Percentiles rank a stretch among this genome's conserved stretches.
Evolutionary conservation across 2,888 invertebrate genomes (phyloP).

Genomic region (Aspidiotus rigidus): DNA sequence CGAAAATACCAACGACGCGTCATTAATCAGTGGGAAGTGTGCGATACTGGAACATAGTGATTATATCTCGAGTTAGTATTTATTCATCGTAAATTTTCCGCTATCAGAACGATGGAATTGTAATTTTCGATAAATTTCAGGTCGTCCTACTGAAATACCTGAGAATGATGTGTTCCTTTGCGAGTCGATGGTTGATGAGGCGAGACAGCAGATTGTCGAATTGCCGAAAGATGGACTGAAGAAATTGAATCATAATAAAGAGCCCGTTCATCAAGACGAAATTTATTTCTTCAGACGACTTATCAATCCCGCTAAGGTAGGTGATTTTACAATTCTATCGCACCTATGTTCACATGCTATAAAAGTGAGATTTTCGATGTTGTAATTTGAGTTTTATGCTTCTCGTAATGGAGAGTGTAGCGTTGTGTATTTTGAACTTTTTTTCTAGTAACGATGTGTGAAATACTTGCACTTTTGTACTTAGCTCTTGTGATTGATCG

Average conservation of each 20-base stretch:
- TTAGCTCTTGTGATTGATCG: background rate
- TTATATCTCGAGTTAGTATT: conserved; percentile 68
- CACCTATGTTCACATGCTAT: too few species aligned
- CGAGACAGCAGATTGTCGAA: conserved; percentile 66
- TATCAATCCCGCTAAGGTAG: conserved; percentile 56
- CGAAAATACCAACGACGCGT: conserved; percentile 82
- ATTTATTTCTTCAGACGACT: conserved; percentile 67
- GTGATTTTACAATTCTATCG: conserved; percentile 29
- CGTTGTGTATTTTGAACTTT: background rate
- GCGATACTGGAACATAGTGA: conserved; percentile 81
- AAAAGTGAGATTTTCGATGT: too few species aligned
- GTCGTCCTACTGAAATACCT: conserved; percentile 83
- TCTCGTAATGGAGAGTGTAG: too few species aligned
- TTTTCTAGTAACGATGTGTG: background rate
- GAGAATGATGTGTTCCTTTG: conserved; percentile 90
- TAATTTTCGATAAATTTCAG: conserved; percentile 41
- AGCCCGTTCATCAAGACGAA: conserved; percentile 87
- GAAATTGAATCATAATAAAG: conserved; percentile 66
- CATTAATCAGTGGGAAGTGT: conserved; percentile 85
- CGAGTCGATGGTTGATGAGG: conserved; percentile 83
- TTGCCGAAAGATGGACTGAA: conserved; percentile 60
- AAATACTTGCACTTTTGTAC: background rate
- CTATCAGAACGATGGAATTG: background rate
- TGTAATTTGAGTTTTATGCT: too few species aligned
- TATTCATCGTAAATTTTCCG: background rate